Percentiles rank a stretch among this genome's conserved stretches.
phyloP scores from a whole-genome alignment of 2,797 vertebrate genomes.

The Coilia nasus region DNA sequence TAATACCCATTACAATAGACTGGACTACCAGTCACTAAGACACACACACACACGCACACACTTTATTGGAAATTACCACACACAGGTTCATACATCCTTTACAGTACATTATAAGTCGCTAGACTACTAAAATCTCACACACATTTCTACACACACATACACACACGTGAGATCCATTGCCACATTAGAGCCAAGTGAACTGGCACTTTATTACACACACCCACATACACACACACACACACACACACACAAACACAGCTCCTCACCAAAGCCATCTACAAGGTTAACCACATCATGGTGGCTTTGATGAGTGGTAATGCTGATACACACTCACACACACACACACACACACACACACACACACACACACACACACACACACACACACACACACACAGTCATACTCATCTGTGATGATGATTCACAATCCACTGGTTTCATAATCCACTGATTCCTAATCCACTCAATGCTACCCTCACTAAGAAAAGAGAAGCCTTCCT shows the following conservation, averaged over 20 bases:
- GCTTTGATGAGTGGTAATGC: slow-evolving; percentile 33
- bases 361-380: slow-evolving; percentile 55
- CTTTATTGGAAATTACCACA: not conserved
- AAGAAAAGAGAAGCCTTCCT: not conserved
- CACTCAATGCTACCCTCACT: not conserved
- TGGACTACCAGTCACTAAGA: not conserved
- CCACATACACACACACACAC: slow-evolving; percentile 2
- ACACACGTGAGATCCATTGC: not conserved
- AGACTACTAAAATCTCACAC: slow-evolving; percentile 23
- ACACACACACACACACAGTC: slow-evolving; percentile 18
- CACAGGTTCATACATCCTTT: not conserved
- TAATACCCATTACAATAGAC: not conserved
- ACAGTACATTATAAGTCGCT: not conserved
- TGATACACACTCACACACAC: slow-evolving; percentile 51
- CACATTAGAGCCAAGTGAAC: not conserved
- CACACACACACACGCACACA: not conserved
- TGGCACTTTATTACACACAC: not conserved
- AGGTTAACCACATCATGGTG: not conserved
- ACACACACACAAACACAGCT: not conserved
- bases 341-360: slow-evolving; percentile 44
- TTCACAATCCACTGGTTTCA: not conserved
- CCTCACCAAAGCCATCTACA: not conserved
- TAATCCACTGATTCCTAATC: too few relatives aligned
- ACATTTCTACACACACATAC: slow-evolving; percentile 18
- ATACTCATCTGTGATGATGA: not conserved